phyloP scores from a whole-genome alignment of 2,113 vertebrate species.

The Larimichthys polyactis region DNA sequence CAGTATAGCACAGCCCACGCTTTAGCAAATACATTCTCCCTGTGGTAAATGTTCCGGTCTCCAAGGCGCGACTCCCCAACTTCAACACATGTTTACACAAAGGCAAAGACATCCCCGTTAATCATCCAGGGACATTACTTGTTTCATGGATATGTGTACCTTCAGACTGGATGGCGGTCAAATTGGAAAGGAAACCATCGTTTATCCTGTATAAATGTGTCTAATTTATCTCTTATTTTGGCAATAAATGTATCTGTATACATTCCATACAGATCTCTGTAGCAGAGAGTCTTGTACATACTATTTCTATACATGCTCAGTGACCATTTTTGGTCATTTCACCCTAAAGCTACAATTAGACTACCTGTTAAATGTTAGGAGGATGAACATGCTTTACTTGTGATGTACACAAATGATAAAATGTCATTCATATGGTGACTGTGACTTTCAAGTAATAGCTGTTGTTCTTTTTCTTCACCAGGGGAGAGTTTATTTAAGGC shows the following conservation, averaged over 20 bases:
- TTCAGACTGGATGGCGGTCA: neutral
- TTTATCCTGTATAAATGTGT: neutral
- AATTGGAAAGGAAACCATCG: neutral
- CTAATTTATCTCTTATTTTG: neutral
- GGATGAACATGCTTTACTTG: neutral
- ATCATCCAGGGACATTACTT: neutral
- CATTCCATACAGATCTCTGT: neutral
- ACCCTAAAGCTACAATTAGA: neutral
- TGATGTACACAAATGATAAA: neutral
- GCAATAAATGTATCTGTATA: neutral
- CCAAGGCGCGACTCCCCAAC: neutral
- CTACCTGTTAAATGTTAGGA: neutral
- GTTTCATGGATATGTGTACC: neutral
- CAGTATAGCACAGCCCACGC: neutral
- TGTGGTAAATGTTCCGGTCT: neutral
- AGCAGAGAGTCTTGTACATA: neutral
- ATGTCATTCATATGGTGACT: neutral
- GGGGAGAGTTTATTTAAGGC: slow-evolving; percentile 13
- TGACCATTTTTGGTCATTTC: neutral
- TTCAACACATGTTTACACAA: neutral
- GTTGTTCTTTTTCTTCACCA: slow-evolving; percentile 42
- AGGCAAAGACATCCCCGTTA: neutral
- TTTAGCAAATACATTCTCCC: neutral
- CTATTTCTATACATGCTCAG: neutral
- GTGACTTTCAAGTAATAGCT: slow-evolving; percentile 1